These are phyloP conservation scores for Metalampra italica DNA, from an alignment of 2,888 invertebrate species.

Conservation along the genomic window DNA sequence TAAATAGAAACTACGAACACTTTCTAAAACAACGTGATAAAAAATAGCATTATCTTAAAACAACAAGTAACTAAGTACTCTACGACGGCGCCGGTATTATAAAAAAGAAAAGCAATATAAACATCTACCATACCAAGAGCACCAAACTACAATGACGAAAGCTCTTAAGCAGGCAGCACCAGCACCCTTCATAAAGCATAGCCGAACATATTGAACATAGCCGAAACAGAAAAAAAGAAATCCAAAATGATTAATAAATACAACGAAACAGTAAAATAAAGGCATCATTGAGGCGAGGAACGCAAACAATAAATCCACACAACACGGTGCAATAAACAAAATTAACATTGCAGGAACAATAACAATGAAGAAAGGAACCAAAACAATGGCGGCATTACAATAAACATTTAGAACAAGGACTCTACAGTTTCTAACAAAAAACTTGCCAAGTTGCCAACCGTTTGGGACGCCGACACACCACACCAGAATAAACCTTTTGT, in stretches of 20 bases:
- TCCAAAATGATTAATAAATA: not conserved
- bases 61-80: no score
- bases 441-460: constrained; percentile 52
- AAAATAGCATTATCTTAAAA: no score
- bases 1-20: no score
- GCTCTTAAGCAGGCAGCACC: no score
- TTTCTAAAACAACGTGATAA: no score
- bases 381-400: constrained; percentile 59
- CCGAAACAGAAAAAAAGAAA: not conserved
- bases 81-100: no score
- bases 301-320: constrained; percentile 40
- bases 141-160: no score
- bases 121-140: no score
- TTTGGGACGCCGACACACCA: constrained; percentile 40
- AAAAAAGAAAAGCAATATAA: no score
- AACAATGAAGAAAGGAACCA: constrained; percentile 32
- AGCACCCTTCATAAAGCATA: no score
- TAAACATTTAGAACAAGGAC: constrained; percentile 52
- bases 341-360: constrained; percentile 31
- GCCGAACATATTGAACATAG: not conserved
- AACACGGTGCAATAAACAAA: constrained; percentile 26
- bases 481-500: constrained; percentile 21
- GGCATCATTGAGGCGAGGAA: constrained; percentile 23
- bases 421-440: constrained; percentile 44
- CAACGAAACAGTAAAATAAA: constrained; percentile 19